These are phyloP conservation scores for Hippoglossus stenolepis DNA, from an alignment of 2,113 vertebrate genomes.

Conservation along the genomic window DNA sequence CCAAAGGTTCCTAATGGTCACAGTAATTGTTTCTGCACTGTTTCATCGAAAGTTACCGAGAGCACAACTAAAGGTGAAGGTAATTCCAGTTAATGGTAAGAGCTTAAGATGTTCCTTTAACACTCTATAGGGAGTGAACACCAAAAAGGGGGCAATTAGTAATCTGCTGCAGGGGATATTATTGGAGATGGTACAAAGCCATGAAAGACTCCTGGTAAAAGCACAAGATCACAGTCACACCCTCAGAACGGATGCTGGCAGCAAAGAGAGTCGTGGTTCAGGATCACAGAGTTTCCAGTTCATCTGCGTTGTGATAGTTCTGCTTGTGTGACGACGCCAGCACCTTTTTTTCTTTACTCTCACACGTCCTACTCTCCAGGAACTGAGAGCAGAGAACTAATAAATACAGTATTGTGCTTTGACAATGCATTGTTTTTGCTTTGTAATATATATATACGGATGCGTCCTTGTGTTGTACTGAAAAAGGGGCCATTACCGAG, in stretches of 20 bases:
- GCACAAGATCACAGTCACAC: neutral
- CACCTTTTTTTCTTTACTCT: no score
- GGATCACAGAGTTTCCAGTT: conserved; percentile 13
- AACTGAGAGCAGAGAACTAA: neutral
- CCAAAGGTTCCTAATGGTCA: neutral
- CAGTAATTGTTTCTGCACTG: neutral
- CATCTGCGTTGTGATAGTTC: neutral
- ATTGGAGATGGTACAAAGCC: neutral
- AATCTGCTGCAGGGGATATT: conserved; percentile 4
- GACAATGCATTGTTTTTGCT: conserved; percentile 1
- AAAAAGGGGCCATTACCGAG: conserved; percentile 22
- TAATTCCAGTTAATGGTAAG: neutral
- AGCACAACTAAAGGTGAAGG: conserved; percentile 9
- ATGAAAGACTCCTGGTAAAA: neutral
- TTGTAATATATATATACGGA: conserved; percentile 11
- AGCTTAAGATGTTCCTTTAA: neutral
- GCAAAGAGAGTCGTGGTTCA: neutral
- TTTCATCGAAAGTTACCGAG: neutral
- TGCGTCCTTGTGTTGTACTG: conserved; percentile 19
- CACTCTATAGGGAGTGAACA: neutral
- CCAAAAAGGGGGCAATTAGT: neutral
- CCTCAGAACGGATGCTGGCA: conserved; percentile 16
- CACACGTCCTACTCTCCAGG: neutral
- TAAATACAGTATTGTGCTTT: conserved; percentile 10
- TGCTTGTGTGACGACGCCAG: neutral